A percentile compares a stretch with the other conserved stretches of the same genome.
These are phyloP conservation scores for Elysia crispata DNA, from an alignment of 2,888 invertebrate species.

Conservation along the genomic window DNA sequence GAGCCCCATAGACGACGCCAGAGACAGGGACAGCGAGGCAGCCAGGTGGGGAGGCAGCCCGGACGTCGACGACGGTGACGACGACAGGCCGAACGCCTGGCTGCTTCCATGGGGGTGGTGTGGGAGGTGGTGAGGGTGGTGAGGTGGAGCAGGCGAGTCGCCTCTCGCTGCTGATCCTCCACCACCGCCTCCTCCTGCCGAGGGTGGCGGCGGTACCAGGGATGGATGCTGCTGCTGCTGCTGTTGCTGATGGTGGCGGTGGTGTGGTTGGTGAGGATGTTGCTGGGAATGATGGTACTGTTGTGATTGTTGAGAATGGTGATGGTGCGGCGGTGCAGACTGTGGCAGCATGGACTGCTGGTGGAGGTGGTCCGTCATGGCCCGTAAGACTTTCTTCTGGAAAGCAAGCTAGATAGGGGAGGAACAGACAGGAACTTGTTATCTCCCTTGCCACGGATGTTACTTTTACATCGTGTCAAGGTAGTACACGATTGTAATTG, in stretches of 20 bases:
- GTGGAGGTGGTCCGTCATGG: constrained; percentile 46
- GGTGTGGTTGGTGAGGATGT: neutral
- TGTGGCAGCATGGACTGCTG: constrained; percentile 29
- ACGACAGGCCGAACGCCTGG: no score
- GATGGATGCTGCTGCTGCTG: no score
- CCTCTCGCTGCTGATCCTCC: neutral
- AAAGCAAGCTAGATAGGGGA: constrained; percentile 40
- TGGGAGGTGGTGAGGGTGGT: neutral
- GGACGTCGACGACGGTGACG: neutral
- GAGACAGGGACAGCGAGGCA: neutral
- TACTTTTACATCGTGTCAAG: no score
- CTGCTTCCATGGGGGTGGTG: neutral
- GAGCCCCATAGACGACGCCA: neutral
- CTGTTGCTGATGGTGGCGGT: no score
- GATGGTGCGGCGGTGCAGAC: constrained; percentile 9
- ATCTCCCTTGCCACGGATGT: no score
- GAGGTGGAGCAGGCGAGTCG: neutral
- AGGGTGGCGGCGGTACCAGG: neutral
- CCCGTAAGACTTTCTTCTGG: constrained; percentile 47
- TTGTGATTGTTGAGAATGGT: no score
- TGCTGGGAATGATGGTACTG: neutral
- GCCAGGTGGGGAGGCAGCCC: neutral
- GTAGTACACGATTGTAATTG: no score
- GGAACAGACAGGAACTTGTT: neutral
- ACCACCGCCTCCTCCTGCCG: neutral